These are phyloP conservation scores for Hemitrygon akajei DNA, from an alignment of 2,797 vertebrate species.

Conservation along the genomic window DNA sequence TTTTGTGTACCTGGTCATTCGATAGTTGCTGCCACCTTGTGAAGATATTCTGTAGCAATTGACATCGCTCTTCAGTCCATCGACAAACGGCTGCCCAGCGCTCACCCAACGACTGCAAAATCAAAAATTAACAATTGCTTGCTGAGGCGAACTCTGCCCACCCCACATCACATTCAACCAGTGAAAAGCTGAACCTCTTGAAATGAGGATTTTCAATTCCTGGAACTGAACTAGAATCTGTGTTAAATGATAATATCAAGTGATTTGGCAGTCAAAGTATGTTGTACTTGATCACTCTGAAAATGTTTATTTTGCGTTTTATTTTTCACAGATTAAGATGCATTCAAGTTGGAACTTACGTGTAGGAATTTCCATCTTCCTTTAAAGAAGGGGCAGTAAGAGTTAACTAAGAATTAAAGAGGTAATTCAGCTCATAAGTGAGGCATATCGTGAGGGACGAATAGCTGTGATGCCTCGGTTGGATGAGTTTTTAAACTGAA, in stretches of 20 bases:
- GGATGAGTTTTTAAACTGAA: background rate
- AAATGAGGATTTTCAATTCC: background rate
- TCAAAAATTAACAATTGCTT: background rate
- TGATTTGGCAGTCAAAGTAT: background rate
- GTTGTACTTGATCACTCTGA: background rate
- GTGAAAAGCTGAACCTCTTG: background rate
- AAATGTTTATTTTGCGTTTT: background rate
- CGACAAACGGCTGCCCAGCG: conserved; percentile 94
- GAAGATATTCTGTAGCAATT: conserved; percentile 77
- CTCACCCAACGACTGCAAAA: conserved; percentile 76
- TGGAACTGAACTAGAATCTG: background rate
- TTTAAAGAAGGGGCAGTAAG: background rate
- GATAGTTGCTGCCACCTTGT: conserved; percentile 81
- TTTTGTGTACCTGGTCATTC: conserved; percentile 77
- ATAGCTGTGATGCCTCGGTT: background rate
- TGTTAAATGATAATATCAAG: background rate
- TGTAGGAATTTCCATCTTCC: background rate
- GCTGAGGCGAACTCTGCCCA: background rate
- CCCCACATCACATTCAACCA: background rate
- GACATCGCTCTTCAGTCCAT: conserved; percentile 89
- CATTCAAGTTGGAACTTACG: background rate
- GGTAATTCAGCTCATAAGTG: background rate
- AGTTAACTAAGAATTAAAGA: background rate
- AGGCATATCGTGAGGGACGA: background rate
- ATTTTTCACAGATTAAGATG: background rate